phyloP scores from a whole-genome alignment of 92 coral and sea anemone genomes.

The Zoanthus solanderi region DNA sequence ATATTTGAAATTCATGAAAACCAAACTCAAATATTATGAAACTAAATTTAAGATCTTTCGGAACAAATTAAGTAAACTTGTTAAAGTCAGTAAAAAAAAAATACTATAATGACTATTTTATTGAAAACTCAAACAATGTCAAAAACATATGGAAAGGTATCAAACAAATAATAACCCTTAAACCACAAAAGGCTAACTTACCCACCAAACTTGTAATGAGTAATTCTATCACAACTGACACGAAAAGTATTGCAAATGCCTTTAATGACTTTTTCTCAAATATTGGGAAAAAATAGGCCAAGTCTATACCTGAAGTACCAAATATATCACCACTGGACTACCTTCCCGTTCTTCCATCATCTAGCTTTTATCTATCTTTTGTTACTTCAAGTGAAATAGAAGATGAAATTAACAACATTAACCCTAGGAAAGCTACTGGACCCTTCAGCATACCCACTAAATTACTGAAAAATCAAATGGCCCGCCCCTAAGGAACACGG shows the following conservation, averaged over 20 bases:
- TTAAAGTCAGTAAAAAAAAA: constrained; percentile 47
- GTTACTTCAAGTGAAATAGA: constrained; percentile 38
- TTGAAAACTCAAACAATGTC: constrained; percentile 16
- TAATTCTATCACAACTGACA: constrained; percentile 10
- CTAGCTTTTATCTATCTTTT: not conserved
- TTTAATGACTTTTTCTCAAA: constrained; percentile 46
- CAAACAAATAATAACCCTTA: constrained; percentile 41
- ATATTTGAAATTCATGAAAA: not conserved
- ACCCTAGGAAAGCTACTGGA: constrained; percentile 2
- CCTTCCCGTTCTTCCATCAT: not conserved
- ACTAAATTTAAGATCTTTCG: not conserved
- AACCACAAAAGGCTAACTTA: constrained; percentile 16
- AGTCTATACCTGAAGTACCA: constrained; percentile 15
- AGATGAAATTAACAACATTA: constrained; percentile 35
- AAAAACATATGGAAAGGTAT: constrained; percentile 63
- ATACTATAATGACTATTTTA: not conserved
- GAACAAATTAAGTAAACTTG: constrained; percentile 34
- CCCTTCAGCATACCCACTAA: constrained; percentile 30
- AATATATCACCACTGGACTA: constrained; percentile 13
- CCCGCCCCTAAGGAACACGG: too few relatives aligned
- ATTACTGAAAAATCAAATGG: constrained; percentile 29
- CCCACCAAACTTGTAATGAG: constrained; percentile 44
- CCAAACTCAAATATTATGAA: not conserved
- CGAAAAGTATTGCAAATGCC: not conserved
- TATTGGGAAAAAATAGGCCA: constrained; percentile 33